A percentile compares a stretch with the other conserved stretches of the same genome.
These are phyloP conservation scores for Carterocephalus palaemon DNA, from an alignment of 2,888 invertebrate species.

Conservation along the genomic window DNA sequence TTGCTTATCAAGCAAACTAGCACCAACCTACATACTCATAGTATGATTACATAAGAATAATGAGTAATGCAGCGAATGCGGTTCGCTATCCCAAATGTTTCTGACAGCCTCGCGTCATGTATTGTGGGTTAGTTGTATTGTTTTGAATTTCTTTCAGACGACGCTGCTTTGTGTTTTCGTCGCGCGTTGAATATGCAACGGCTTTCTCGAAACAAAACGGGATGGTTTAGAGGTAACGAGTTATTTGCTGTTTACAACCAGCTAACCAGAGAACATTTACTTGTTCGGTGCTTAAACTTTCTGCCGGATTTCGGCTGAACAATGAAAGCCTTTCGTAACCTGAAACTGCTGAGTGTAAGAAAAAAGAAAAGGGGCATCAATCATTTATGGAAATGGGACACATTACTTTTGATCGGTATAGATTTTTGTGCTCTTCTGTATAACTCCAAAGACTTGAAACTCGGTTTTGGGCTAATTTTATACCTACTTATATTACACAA, in stretches of 20 bases:
- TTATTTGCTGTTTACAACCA: conserved; percentile 39
- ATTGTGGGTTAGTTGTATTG: conserved; percentile 37
- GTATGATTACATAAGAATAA: too few species aligned
- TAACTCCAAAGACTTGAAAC: too few species aligned
- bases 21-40: too few species aligned
- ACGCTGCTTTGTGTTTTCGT: conserved; percentile 40
- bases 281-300: conserved; percentile 44
- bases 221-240: conserved; percentile 36
- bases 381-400: background rate
- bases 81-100: conserved; percentile 9
- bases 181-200: conserved; percentile 54
- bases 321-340: conserved; percentile 42
- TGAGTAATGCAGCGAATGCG: background rate
- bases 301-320: conserved; percentile 47
- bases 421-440: too few species aligned
- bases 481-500: too few species aligned
- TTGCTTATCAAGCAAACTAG: too few species aligned
- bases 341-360: conserved; percentile 35
- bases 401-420: too few species aligned
- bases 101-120: conserved; percentile 2
- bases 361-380: conserved; percentile 18
- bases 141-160: conserved; percentile 51
- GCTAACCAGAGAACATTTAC: conserved; percentile 28
- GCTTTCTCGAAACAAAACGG: conserved; percentile 51
- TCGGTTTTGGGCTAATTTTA: too few species aligned